phyloP scores from a whole-genome alignment of 1,140 invertebrate genomes.

The Papilio machaon region DNA sequence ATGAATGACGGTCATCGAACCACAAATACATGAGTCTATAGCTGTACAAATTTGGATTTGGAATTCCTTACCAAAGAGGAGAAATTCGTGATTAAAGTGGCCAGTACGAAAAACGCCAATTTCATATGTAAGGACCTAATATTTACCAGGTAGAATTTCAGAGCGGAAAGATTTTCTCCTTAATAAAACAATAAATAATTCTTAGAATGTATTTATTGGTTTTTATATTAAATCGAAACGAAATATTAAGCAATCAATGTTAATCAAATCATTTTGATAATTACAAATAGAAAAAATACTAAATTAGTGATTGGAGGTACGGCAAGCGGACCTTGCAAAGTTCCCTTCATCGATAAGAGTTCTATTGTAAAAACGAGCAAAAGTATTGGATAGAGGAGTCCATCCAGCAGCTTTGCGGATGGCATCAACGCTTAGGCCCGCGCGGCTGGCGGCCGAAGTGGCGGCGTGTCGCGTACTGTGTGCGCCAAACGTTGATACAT shows the following conservation, averaged over 20 bases:
- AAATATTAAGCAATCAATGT: neutral
- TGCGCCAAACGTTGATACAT: slow-evolving; percentile 48
- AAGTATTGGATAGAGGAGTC: slow-evolving; percentile 47
- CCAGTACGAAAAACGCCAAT: too few species aligned
- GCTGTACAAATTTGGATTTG: too few species aligned
- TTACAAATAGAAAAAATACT: neutral
- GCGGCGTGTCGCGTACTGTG: slow-evolving; percentile 62
- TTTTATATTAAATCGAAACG: neutral
- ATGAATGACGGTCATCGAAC: too few species aligned
- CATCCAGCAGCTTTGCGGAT: slow-evolving; percentile 62
- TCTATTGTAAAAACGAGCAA: slow-evolving; percentile 57
- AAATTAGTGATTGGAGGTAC: slow-evolving; percentile 17
- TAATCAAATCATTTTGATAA: neutral
- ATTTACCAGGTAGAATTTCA: slow-evolving; percentile 41
- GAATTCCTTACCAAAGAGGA: too few species aligned
- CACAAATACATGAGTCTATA: too few species aligned
- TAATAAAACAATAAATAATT: slow-evolving; percentile 15
- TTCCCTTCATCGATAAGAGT: slow-evolving; percentile 30
- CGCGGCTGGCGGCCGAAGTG: slow-evolving; percentile 52
- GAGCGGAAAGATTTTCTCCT: slow-evolving; percentile 37
- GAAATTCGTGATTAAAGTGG: too few species aligned
- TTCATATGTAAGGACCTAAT: too few species aligned
- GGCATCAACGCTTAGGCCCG: slow-evolving; percentile 48
- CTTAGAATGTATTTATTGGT: neutral
- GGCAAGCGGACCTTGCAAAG: slow-evolving; percentile 42